Evolutionary conservation across 2,888 invertebrate species (phyloP).

Genomic region (Lithosia quadra): DNA sequence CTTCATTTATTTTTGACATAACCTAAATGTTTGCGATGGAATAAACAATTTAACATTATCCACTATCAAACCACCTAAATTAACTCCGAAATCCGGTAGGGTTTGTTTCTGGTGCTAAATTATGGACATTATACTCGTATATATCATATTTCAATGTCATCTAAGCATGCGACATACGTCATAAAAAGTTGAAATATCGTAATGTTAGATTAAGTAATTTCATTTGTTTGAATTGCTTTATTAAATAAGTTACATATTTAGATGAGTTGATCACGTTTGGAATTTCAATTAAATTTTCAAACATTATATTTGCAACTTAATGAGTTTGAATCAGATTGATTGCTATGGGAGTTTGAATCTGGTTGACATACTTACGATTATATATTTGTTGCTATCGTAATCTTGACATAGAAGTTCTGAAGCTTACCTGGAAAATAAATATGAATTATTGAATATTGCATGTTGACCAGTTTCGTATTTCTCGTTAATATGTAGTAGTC

Average conservation of each 20-base stretch:
- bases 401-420: background rate
- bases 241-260: background rate
- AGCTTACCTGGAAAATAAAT: constrained; percentile 20
- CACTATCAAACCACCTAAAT: background rate
- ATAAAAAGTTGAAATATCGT: background rate
- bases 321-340: no score
- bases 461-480: background rate
- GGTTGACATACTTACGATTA: constrained; percentile 1
- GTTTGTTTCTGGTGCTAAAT: background rate
- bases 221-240: background rate
- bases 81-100: background rate
- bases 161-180: background rate
- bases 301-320: no score
- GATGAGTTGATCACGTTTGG: background rate
- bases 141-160: background rate
- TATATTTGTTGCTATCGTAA: background rate
- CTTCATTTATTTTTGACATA: background rate
- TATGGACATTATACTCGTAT: no score
- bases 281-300: background rate
- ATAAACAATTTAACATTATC: background rate
- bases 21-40: background rate
- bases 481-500: background rate
- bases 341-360: no score
- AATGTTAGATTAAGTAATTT: background rate
- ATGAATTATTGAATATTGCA: background rate